Conservation (phyloP, 1,140 invertebrate genomes). For the Conus ventricosus region DNA sequence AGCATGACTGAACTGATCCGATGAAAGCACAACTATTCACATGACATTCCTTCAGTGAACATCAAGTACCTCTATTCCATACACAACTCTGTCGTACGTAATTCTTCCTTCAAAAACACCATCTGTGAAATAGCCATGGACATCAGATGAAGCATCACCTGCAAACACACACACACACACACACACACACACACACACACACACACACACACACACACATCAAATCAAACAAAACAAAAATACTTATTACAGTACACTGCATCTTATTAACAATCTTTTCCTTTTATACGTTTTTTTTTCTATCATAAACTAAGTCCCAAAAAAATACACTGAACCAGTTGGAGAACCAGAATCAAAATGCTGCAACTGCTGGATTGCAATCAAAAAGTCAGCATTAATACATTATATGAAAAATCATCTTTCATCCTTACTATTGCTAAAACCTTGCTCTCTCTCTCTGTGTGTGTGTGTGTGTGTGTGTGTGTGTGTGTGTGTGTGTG, state of each 20-base stretch:
- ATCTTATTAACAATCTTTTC: background rate
- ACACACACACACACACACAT: background rate
- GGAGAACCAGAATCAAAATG: too few species aligned
- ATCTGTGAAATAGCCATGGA: background rate
- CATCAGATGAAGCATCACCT: background rate
- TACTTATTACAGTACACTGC: background rate
- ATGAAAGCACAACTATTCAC: background rate
- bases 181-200: background rate
- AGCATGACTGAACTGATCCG: too few species aligned
- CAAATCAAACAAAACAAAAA: background rate
- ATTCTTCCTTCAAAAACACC: constrained; percentile 11
- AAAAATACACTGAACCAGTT: too few species aligned
- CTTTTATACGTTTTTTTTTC: too few species aligned
- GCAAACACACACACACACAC: background rate
- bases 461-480: too few species aligned
- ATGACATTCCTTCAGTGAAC: background rate
- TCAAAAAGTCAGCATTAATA: too few species aligned
- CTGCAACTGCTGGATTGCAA: too few species aligned
- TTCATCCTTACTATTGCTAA: too few species aligned
- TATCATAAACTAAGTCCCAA: too few species aligned
- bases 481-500: too few species aligned
- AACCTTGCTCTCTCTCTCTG: too few species aligned
- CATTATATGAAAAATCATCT: too few species aligned
- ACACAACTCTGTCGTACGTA: background rate
- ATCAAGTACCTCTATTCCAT: background rate